These are phyloP conservation scores for Sycophila sp. DNA, from an alignment of 1,140 invertebrate species.

Conservation along the genomic window DNA sequence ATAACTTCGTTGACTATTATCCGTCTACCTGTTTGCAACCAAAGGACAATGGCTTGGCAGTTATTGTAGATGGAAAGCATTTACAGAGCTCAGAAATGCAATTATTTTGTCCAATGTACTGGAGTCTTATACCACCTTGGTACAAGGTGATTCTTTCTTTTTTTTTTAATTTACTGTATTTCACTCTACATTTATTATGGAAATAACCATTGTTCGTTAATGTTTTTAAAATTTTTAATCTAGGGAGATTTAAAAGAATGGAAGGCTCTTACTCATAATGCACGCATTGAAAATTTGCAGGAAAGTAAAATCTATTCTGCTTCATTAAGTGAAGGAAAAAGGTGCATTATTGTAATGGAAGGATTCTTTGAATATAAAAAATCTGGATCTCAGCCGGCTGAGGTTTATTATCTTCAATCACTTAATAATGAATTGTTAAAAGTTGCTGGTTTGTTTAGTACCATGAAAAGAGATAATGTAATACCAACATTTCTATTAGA, in stretches of 20 bases:
- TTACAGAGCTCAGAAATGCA: background rate
- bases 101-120: slow-evolving; percentile 31
- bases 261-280: slow-evolving; percentile 29
- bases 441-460: slow-evolving; percentile 33
- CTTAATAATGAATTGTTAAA: slow-evolving; percentile 18
- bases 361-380: slow-evolving; percentile 33
- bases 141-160: slow-evolving; percentile 12
- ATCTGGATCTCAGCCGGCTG: background rate
- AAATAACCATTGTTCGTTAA: background rate
- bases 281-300: slow-evolving; percentile 30
- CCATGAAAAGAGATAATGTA: slow-evolving; percentile 13
- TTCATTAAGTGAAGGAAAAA: slow-evolving; percentile 18
- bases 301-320: slow-evolving; percentile 30
- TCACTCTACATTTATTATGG: too few relatives aligned
- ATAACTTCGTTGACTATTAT: slow-evolving; percentile 16
- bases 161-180: background rate
- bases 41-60: slow-evolving; percentile 23
- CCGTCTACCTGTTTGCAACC: slow-evolving; percentile 10
- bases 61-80: slow-evolving; percentile 29
- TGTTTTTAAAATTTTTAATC: background rate
- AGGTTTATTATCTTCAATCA: slow-evolving; percentile 27
- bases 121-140: slow-evolving; percentile 26
- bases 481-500: background rate
- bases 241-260: slow-evolving; percentile 19
- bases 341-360: slow-evolving; percentile 34